Evolutionary conservation across 2,888 invertebrate species (phyloP), one percentile per base, ranked within the genome.

Genomic region (Xestia c-nigrum): DNA sequence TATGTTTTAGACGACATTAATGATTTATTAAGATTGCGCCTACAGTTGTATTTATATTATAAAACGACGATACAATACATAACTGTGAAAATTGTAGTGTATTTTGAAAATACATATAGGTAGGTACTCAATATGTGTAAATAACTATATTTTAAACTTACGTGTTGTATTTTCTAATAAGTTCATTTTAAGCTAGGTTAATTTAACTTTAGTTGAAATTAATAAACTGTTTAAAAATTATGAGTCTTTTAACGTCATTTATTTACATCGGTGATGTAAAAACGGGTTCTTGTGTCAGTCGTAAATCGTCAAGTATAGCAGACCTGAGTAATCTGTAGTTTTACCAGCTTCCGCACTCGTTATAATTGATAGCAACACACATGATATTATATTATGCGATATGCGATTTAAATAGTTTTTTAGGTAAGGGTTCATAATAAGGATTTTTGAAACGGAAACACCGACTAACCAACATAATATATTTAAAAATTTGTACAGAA

Each of bases 401-500:
- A 57, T 57, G 10, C 12, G 2, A 19, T 59, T 19, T 31, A 4
- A 31, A 31, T 31, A 59, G 9, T 31, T 31, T 7, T 59, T 59
- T 59, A 31, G 7, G 16, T 16, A 19, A 31, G 31, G 59, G 19
- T 38, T 59, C 9, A 2, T 1, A 31, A 19, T 31, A 61, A 19
- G 43, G 43, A 1, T 16, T 21, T 64, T 21, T n/a, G 19, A 43
- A 38, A 80, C 50, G 1, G 31, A 91, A 92, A 87, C 89, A 84
- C 31, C 75, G 69, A 72, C 81, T 93, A 94, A 94, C 92, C 94
- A 96, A 96, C 95, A 93, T 94, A 92, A 94, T 95, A 94, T 95
- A 95, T 93, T 96, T 92, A 92, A 93, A 93, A 91, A 93, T 96
- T 96, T 96, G 95, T 96, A 96, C 95, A 96, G 91, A 93, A 92